These are phyloP conservation scores for Elysia crispata DNA, from an alignment of 2,888 invertebrate species.

Conservation along the genomic window DNA sequence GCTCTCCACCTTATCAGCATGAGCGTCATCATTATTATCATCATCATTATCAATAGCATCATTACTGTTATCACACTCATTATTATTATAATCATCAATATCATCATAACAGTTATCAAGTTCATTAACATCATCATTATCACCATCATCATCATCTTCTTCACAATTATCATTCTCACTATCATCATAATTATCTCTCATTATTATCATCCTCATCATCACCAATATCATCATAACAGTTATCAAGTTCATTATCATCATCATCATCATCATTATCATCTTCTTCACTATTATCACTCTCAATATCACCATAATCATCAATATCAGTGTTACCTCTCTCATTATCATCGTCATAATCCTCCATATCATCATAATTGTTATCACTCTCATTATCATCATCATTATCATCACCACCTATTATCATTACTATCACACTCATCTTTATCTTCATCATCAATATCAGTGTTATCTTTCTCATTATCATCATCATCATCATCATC, in stretches of 20 bases:
- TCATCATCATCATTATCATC: neutral
- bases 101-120: slow-evolving; percentile 38
- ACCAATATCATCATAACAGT: neutral
- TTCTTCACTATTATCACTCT: neutral
- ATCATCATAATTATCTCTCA: neutral
- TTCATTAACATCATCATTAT: slow-evolving; percentile 30
- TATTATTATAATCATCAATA: slow-evolving; percentile 40
- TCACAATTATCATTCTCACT: neutral
- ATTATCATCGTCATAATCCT: neutral
- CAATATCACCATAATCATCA: neutral
- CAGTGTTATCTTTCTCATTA: neutral
- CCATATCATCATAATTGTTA: slow-evolving; percentile 17
- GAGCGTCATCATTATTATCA: neutral
- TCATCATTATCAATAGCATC: neutral
- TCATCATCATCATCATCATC: neutral
- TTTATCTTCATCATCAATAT: slow-evolving; percentile 14
- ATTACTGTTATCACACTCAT: slow-evolving; percentile 33
- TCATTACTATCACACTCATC: slow-evolving; percentile 16
- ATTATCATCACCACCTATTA: slow-evolving; percentile 39
- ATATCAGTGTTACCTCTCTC: neutral
- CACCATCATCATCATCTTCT: slow-evolving; percentile 15
- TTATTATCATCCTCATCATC: neutral
- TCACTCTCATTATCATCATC: slow-evolving; percentile 40
- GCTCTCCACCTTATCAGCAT: neutral
- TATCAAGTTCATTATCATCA: neutral